Conservation (phyloP, 2,797 vertebrate genomes). For the Catharus ustulatus region DNA sequence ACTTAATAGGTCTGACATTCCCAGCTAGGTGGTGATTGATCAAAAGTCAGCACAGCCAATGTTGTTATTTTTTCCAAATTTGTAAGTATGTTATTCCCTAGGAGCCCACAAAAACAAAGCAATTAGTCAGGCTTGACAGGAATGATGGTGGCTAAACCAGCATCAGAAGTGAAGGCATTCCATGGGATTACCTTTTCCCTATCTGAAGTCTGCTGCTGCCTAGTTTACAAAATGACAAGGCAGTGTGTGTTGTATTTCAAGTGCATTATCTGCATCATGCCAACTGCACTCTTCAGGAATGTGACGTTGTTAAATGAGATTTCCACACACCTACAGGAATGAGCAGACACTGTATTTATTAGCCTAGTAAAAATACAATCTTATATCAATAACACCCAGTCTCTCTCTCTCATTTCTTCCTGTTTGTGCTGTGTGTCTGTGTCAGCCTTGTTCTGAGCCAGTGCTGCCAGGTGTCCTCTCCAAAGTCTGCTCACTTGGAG, state of each 20-base stretch:
- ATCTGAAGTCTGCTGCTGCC: not conserved
- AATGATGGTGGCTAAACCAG: not conserved
- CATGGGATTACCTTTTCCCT: not conserved
- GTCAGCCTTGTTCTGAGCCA: slow-evolving; percentile 33
- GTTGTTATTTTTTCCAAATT: slow-evolving; percentile 31
- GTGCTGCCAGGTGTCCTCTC: slow-evolving; percentile 1
- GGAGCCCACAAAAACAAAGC: slow-evolving; percentile 43
- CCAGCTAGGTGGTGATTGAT: slow-evolving; percentile 26
- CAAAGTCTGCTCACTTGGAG: slow-evolving; percentile 29
- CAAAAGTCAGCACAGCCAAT: slow-evolving; percentile 40
- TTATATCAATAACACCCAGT: slow-evolving; percentile 45
- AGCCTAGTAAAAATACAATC: slow-evolving; percentile 56
- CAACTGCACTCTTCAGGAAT: slow-evolving; percentile 47
- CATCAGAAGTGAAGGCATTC: not conserved
- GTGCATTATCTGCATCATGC: slow-evolving; percentile 2
- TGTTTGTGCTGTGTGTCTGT: slow-evolving; percentile 55
- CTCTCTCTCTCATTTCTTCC: slow-evolving; percentile 24
- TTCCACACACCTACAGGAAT: slow-evolving; percentile 58
- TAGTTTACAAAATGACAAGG: slow-evolving; percentile 10
- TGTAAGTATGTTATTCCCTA: not conserved
- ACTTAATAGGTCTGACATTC: slow-evolving; percentile 27
- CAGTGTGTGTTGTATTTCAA: not conserved
- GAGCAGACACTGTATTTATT: slow-evolving; percentile 57
- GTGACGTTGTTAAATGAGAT: slow-evolving; percentile 47
- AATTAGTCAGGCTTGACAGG: not conserved